phyloP scores from a whole-genome alignment of 2,888 invertebrate species.

The Drosophila emarginata region DNA sequence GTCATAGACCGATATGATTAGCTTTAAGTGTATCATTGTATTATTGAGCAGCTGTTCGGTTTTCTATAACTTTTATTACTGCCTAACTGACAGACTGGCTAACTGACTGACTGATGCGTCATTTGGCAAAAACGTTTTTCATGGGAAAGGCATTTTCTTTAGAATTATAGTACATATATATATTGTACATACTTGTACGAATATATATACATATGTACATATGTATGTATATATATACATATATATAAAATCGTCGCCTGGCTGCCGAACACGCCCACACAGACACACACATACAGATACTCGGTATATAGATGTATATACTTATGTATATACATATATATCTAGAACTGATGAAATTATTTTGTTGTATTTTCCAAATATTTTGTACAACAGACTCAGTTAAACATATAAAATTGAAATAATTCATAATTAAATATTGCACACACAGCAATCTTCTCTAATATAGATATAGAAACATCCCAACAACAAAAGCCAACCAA shows the following conservation, averaged over 20 bases:
- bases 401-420: conserved; percentile 59
- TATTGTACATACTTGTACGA: not conserved
- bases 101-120: conserved; percentile 4
- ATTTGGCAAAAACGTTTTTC: conserved; percentile 7
- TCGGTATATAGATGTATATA: not conserved
- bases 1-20: not conserved
- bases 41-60: conserved; percentile 39
- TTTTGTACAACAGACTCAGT: conserved; percentile 52
- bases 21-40: conserved; percentile 1
- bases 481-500: conserved; percentile 4
- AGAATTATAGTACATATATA: conserved; percentile 4
- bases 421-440: conserved; percentile 64
- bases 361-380: conserved; percentile 66
- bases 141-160: conserved; percentile 32
- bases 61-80: conserved; percentile 18
- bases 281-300: not conserved
- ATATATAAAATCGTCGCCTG: conserved; percentile 17
- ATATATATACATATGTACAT: conserved; percentile 7
- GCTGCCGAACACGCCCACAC: conserved; percentile 9
- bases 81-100: conserved; percentile 17
- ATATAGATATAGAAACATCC: conserved; percentile 4
- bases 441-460: not conserved
- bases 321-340: not conserved
- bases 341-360: conserved; percentile 4
- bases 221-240: conserved; percentile 11